Base-by-base conservation (phyloP, 1,140 invertebrate species). In the Drosophila truncata region DNA sequence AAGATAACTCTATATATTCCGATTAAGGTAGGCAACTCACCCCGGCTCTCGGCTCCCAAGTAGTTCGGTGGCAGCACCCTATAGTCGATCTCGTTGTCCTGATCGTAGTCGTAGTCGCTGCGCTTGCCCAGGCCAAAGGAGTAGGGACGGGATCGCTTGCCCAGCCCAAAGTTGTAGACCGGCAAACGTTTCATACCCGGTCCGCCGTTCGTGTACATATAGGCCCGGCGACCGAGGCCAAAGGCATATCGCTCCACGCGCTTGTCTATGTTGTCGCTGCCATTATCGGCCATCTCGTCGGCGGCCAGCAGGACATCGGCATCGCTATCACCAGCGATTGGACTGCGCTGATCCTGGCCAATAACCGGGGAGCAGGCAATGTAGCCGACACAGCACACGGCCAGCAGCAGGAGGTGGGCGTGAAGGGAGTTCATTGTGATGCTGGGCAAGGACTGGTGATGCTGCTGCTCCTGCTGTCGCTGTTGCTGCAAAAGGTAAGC, bases 71-170 rank as follows among this genome's bases (percentile, higher is more conserved):
- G 84, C 62, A 67, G 61, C 49, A 71, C 52, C 39, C 80, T 69
- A 54, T 78, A 88, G 29, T 88, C 81, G 29, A 84, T 66, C 23
- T 80, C 84, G 31, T 78, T 80, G 1, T 80, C 84, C 72, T 88
- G 77, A 0, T 87, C 85, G 50, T 92, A 75, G 9, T 92, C 91
- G 41, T 81, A 91, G 58, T 92, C 87, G 18, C 64, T 75, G 37
- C 92, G 88, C 61, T 93, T 93, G n/a, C 92, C 92, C 78, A 93
- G 76, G 2, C 92, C 92, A 49, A 93, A 93, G 55, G 91, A 92
- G 35, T 93, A 93, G 7, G 91, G 92, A 46, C 82, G 78, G 1
- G 92, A 81, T n/a, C 92, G 75, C 60, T 93, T 93, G 31, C 92
- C 92, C 63, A 93, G 65, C 0, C 92, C 92, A 33, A 93, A 93